Conservation (phyloP, 2,797 vertebrate species). For the Chromobotia macracanthus region DNA sequence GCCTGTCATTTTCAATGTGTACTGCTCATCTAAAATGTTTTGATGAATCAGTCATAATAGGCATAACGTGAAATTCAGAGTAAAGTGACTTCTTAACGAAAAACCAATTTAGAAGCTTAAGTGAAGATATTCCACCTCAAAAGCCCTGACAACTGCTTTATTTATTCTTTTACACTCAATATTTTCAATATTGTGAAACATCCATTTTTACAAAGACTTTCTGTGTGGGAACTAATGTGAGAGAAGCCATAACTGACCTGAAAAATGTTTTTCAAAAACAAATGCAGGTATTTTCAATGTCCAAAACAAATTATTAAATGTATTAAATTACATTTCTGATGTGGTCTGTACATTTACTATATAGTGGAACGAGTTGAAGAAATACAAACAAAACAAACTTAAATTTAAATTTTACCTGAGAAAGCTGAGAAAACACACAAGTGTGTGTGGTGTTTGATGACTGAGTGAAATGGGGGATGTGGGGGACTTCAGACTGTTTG, state of each 20-base stretch:
- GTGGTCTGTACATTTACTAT: background rate
- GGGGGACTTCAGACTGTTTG: constrained; percentile 66
- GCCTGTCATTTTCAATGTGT: constrained; percentile 25
- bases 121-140: constrained; percentile 1
- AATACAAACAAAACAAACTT: constrained; percentile 56
- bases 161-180: background rate
- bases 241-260: background rate
- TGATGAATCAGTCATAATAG: constrained; percentile 39
- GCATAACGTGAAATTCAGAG: constrained; percentile 24
- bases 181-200: background rate
- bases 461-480: constrained; percentile 48
- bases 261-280: background rate
- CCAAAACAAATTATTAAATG: background rate
- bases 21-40: constrained; percentile 43
- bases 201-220: background rate
- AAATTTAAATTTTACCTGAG: constrained; percentile 66
- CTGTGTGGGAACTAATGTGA: background rate
- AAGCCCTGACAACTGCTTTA: background rate
- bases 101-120: constrained; percentile 24
- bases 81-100: constrained; percentile 30
- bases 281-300: background rate
- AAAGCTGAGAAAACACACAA: constrained; percentile 66
- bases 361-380: background rate
- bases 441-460: constrained; percentile 70
- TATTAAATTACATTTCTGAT: background rate